phyloP scores from a whole-genome alignment of 1,140 invertebrate species.

The Diplogasteroides magnus region DNA sequence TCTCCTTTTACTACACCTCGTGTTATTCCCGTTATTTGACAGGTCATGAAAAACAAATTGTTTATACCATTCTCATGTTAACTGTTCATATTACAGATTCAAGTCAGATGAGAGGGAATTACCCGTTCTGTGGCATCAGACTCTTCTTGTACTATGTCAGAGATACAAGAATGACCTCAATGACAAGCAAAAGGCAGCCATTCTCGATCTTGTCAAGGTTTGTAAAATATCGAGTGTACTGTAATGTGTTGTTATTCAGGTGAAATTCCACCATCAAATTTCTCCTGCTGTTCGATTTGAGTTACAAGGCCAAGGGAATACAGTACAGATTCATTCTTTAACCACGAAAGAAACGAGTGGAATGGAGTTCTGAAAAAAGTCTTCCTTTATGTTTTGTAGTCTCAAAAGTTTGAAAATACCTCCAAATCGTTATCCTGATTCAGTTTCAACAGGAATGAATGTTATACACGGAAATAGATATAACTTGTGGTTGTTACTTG shows the following conservation, averaged over 20 bases:
- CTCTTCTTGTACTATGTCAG: conserved; percentile 85
- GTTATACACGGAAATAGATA: too few relatives aligned
- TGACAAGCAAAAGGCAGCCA: conserved; percentile 38
- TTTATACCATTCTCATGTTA: background rate
- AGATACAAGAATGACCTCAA: conserved; percentile 67
- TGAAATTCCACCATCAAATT: background rate
- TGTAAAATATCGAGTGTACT: conserved; percentile 9
- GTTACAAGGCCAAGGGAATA: background rate
- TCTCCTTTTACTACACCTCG: conserved; percentile 13
- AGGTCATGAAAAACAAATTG: background rate
- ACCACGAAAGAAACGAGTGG: background rate
- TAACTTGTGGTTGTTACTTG: background rate
- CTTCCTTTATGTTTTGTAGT: background rate
- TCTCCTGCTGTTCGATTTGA: background rate
- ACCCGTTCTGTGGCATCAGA: conserved; percentile 94
- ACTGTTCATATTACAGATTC: conserved; percentile 20
- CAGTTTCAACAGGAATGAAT: too few relatives aligned
- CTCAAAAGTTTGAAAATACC: background rate
- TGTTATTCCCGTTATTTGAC: background rate
- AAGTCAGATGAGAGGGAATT: conserved; percentile 59
- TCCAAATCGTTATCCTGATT: background rate
- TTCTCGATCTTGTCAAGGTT: conserved; percentile 48
- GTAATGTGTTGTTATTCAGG: too few relatives aligned
- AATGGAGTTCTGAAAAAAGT: background rate
- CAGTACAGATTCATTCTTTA: too few relatives aligned